Conservation (phyloP, 2,113 vertebrate genomes). For the Sapajus apella region DNA sequence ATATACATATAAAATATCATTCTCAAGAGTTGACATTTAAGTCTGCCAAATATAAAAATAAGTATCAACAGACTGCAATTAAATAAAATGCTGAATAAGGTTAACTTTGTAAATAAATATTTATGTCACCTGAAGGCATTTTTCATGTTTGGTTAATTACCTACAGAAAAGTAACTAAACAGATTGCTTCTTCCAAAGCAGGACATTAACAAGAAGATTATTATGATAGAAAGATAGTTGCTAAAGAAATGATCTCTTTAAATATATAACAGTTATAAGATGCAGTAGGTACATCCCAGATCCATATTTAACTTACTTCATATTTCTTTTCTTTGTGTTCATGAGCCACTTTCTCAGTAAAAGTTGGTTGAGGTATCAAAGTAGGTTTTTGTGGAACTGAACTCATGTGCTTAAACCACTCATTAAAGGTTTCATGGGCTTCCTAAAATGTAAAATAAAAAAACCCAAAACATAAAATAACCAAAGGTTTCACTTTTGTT, state of each 20-base stretch:
- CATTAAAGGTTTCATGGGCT: conserved; percentile 97
- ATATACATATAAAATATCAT: not conserved
- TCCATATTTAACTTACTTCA: conserved; percentile 85
- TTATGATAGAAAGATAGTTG: conserved; percentile 13
- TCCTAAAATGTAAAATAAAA: conserved; percentile 86
- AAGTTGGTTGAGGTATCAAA: conserved; percentile 89
- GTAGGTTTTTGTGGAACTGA: conserved; percentile 93
- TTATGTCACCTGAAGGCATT: conserved; percentile 45
- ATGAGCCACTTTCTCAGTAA: conserved; percentile 95
- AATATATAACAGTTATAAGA: not conserved
- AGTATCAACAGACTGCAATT: not conserved
- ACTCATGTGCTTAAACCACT: conserved; percentile 97
- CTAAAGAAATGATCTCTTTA: not conserved
- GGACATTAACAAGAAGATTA: not conserved
- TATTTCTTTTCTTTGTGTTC: conserved; percentile 97
- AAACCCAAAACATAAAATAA: not conserved
- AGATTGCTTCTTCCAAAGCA: not conserved
- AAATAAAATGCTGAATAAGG: conserved; percentile 44
- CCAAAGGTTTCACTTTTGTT: not conserved
- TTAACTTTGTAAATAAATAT: conserved; percentile 22
- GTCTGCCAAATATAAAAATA: conserved; percentile 8
- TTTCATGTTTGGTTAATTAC: conserved; percentile 47
- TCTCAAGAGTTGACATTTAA: not conserved
- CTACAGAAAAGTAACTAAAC: conserved; percentile 5
- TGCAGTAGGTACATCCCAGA: not conserved